Evolutionary conservation across 1,140 invertebrate genomes (phyloP), one percentile per base, ranked within the genome.

Genomic region (Ridgeia piscesae): DNA sequence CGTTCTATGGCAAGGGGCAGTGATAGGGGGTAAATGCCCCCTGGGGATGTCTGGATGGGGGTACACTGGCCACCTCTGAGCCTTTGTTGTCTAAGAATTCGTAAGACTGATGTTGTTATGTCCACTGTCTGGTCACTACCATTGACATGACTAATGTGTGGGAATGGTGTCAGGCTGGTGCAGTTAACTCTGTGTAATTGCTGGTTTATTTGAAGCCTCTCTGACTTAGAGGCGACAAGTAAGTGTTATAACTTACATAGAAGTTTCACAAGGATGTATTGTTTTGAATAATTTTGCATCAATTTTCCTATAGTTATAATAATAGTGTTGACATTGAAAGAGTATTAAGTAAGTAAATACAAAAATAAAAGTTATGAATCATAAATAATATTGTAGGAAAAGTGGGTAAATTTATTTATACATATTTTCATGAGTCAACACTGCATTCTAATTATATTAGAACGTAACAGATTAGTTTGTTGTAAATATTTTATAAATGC

Each of bases 41-140:
- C 58, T n/a, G 27, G 58, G 58, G 58, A 14, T 77, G 58, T 77
- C 58, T 77, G 2, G 58, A 77, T 77, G 58, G 58, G 58, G 14
- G 58, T 77, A 77, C 27, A 77, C 58, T 77, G 17, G 58, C 27
- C 58, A 77, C 58, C 17, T 77, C 58, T 21, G 27, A 27, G 17
- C 58, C 58, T 77, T 77, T 77, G 58, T 77, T 77, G 58, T 77
- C 58, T 77, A 77, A 77, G 58, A 77, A 77, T 77, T 77, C 58
- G 58, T 77, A 77, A 77, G 58, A 77, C 58, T 77, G 58, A 77
- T 77, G 58, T 50, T 50, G 48, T 77, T 77, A 77, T 77, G 58
- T 21, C 2, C 58, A 77, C 58, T 77, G 2, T 77, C 58, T 77
- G 27, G 17, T 77, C 27, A 31, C 58, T 77, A 21, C 17, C 11